Conservation (phyloP, 2,797 vertebrate genomes). For the Spinus olivaceus region DNA sequence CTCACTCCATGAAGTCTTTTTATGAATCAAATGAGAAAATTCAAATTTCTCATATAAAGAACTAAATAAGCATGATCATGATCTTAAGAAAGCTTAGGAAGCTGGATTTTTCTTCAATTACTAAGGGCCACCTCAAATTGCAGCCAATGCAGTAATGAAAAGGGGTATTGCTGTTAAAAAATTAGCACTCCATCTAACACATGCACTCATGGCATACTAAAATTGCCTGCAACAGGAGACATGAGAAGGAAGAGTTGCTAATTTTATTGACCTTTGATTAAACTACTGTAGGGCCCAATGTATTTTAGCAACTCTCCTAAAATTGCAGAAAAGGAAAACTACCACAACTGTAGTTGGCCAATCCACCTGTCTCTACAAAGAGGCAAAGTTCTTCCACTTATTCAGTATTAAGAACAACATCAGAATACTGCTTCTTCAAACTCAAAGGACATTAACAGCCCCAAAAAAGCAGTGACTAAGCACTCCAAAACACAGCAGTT, state of each 20-base stretch:
- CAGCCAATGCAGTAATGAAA: background rate
- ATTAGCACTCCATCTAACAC: background rate
- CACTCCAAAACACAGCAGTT: background rate
- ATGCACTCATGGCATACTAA: background rate
- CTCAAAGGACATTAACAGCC: background rate
- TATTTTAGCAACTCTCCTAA: background rate
- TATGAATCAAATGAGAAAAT: background rate
- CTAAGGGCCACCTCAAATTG: background rate
- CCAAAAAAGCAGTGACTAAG: background rate
- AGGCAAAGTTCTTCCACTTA: background rate
- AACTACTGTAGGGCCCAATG: background rate
- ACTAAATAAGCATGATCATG: background rate
- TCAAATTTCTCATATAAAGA: background rate
- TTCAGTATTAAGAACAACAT: background rate
- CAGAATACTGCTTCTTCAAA: background rate
- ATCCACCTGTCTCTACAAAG: background rate
- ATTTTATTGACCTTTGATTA: background rate
- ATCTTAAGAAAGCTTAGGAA: background rate
- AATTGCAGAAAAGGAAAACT: background rate
- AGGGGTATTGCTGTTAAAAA: background rate
- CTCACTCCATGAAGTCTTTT: background rate
- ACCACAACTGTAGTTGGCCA: background rate
- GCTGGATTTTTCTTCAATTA: background rate
- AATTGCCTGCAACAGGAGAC: background rate
- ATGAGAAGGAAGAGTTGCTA: background rate